phyloP scores from a whole-genome alignment of 2,113 vertebrate genomes.

The Boleophthalmus pectinirostris region DNA sequence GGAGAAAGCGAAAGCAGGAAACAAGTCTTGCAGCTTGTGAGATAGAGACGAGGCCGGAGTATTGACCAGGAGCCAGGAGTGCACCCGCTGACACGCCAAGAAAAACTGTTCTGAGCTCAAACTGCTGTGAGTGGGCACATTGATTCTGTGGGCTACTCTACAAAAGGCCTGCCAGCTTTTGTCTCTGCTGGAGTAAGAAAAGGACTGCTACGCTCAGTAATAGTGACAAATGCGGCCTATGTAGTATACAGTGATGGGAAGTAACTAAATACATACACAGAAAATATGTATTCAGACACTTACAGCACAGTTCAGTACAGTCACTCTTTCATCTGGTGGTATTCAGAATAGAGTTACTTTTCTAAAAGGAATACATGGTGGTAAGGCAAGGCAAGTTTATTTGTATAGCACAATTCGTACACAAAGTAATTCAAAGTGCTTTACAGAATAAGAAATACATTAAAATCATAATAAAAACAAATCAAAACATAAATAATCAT shows the following conservation, averaged over 20 bases:
- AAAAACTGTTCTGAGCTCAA: conserved; percentile 27
- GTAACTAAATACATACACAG: no score
- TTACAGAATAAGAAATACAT: no score
- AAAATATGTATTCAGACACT: no score
- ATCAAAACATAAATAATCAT: no score
- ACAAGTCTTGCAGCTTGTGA: conserved; percentile 18
- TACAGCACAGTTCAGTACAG: no score
- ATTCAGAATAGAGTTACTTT: no score
- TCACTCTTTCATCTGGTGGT: no score
- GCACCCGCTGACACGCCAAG: conserved; percentile 27
- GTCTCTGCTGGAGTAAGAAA: conserved; percentile 24
- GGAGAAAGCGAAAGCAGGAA: conserved; percentile 14
- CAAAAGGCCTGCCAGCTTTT: conserved; percentile 24
- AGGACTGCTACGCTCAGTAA: conserved; percentile 2
- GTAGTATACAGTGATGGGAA: not conserved
- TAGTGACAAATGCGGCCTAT: not conserved
- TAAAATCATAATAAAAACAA: no score
- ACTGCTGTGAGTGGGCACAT: conserved; percentile 24
- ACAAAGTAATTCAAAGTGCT: no score
- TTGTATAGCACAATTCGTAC: no score
- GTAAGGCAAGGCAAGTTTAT: no score
- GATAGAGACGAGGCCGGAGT: conserved; percentile 22
- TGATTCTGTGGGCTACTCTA: conserved; percentile 21
- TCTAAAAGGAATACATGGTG: no score
- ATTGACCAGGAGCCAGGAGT: conserved; percentile 35